Conservation (phyloP, 2,113 vertebrate genomes). For the Megatriorchis doriae region DNA sequence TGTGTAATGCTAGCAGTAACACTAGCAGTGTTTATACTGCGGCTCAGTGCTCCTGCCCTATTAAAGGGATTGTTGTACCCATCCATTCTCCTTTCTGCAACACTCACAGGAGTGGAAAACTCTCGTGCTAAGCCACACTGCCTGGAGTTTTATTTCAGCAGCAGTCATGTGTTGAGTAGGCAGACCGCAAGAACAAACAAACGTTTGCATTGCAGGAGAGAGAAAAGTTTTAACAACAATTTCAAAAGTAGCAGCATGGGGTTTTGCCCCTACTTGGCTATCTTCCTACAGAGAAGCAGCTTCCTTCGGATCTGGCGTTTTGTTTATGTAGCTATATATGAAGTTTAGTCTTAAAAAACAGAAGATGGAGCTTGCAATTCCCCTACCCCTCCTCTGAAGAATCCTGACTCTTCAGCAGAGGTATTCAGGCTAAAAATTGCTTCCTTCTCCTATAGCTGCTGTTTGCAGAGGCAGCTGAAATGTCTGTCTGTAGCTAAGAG, state of each 20-base stretch:
- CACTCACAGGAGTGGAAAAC: fast-evolving
- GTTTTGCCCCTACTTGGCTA: not conserved
- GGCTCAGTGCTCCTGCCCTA: not conserved
- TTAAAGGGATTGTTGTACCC: not conserved
- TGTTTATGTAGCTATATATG: not conserved
- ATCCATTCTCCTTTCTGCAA: not conserved
- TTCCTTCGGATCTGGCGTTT: not conserved
- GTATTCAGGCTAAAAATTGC: not conserved
- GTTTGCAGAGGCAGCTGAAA: not conserved
- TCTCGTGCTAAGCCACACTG: not conserved
- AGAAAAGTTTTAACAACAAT: not conserved
- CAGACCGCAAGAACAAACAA: not conserved
- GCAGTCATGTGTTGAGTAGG: not conserved
- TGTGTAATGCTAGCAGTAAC: fast-evolving
- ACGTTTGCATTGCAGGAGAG: not conserved
- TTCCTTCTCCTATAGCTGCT: not conserved
- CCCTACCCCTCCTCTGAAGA: not conserved
- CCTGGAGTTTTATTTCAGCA: not conserved
- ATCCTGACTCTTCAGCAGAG: not conserved
- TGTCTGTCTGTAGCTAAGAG: not conserved
- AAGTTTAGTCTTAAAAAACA: not conserved
- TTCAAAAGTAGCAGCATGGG: not conserved
- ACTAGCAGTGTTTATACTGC: not conserved
- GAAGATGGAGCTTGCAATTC: not conserved
- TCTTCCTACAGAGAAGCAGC: not conserved